A percentile compares a stretch with the other conserved stretches of the same genome.
phyloP scores from a whole-genome alignment of 2,113 vertebrate genomes.

The Cyprinodon tularosa region DNA sequence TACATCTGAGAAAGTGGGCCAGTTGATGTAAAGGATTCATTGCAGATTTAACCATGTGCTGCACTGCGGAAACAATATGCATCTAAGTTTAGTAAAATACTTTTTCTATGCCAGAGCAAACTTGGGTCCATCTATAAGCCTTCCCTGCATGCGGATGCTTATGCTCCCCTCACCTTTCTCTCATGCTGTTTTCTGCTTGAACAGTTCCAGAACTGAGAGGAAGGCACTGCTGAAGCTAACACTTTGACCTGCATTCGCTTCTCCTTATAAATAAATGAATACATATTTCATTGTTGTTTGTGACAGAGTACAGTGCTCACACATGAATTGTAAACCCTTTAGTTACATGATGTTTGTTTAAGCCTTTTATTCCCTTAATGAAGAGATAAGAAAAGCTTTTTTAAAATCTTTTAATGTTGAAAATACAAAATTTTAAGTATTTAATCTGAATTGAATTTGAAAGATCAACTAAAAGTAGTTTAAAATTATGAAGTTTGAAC shows the following conservation, averaged over 20 bases:
- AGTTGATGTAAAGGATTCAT: slow-evolving; percentile 24
- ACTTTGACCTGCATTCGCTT: slow-evolving; percentile 36
- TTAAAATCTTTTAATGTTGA: not conserved
- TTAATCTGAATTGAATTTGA: not conserved
- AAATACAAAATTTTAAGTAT: not conserved
- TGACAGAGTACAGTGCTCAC: slow-evolving; percentile 6
- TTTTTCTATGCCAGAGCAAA: not conserved
- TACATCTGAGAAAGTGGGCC: slow-evolving; percentile 14
- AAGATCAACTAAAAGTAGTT: not conserved
- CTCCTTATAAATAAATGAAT: slow-evolving; percentile 51
- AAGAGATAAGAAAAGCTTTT: not conserved
- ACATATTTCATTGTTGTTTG: slow-evolving; percentile 26
- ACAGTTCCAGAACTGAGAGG: slow-evolving; percentile 33
- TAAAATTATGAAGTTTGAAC: not conserved
- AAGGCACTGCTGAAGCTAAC: slow-evolving; percentile 44
- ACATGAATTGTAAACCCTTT: slow-evolving; percentile 4
- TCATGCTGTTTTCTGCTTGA: slow-evolving; percentile 9
- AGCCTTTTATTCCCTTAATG: not conserved
- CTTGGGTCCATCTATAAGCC: not conserved
- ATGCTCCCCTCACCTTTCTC: slow-evolving; percentile 11
- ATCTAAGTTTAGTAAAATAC: not conserved
- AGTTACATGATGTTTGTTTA: slow-evolving; percentile 19
- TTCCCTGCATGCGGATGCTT: slow-evolving; percentile 8
- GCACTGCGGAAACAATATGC: slow-evolving; percentile 12
- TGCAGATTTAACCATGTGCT: not conserved